Base-by-base conservation (phyloP, 2,113 vertebrate species). In the Ursus arctos region DNA sequence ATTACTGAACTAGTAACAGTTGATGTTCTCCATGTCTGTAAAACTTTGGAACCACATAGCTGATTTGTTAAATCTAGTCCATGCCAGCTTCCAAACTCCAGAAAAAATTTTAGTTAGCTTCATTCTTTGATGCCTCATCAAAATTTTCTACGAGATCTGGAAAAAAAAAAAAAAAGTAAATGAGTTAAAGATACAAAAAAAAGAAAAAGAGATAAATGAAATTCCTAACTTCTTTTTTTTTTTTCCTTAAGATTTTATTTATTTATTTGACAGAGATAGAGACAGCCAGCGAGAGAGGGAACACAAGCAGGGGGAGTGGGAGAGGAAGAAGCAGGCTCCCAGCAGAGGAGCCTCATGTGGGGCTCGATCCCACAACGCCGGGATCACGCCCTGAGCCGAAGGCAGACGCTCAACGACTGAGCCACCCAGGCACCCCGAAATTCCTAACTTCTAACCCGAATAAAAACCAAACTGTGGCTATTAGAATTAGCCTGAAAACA, bases 141-240 rank as follows among this genome's bases (percentile, higher is more conserved):
- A 99, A 99, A 98, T 99, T 99, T 99, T 99, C 99, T 99, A 99
- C 99, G 88, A 99, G 99, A 99, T 99, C 99, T 99, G 98, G 98
- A 77, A 77, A 95, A 98, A 81, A 47, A 49, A 81, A 79, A 67
- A 79, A 89, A 89, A 40, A 36, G 36, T 15, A 96, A 82, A 74
- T 92, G 76, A 95, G 49, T 96, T 72, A 94, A 93, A 76, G 26
- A 61, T 21, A 83, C 21, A 88, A 49, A 74, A 72, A 72, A 57
- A 6, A 65, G 0, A n/a, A 85, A 61, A 57, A 89, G 16, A 51
- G 47, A 71, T 88, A 91, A 92, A 94, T 69, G 31, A 47, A 93
- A 96, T 43, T 71, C 24, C 36, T 36, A 36, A 43, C 43, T 43
- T 36, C 36, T 36, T 36, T 43, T 43, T 43, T 43, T 43, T 43